A percentile compares a stretch with the other conserved stretches of the same genome.
These are phyloP conservation scores for Catamblyrhynchus diadema DNA, from an alignment of 2,797 vertebrate genomes.

Conservation along the genomic window DNA sequence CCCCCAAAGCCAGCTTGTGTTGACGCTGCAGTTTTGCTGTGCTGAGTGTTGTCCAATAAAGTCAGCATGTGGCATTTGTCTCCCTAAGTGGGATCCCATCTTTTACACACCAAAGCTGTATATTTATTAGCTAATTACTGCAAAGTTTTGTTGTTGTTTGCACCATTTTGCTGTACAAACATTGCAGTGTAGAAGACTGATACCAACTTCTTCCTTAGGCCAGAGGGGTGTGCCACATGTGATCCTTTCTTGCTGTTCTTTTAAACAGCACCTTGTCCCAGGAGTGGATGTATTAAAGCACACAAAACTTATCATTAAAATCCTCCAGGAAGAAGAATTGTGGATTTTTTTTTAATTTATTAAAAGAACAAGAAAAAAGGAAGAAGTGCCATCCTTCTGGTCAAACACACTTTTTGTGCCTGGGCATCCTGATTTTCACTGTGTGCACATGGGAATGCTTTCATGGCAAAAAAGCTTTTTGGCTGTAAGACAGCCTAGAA, in stretches of 20 bases:
- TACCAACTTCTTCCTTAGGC: not conserved
- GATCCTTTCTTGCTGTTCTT: not conserved
- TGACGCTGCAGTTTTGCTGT: fast-evolving
- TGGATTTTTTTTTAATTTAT: not conserved
- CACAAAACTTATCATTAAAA: not conserved
- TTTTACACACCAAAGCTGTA: fast-evolving
- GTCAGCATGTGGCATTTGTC: not conserved
- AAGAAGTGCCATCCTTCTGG: not conserved
- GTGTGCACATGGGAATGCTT: not conserved
- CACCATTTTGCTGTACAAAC: not conserved
- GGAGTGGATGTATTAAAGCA: not conserved
- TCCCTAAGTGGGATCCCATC: not conserved
- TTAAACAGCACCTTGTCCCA: not conserved
- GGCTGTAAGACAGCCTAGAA: not conserved
- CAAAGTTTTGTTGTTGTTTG: not conserved
- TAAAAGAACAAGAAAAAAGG: not conserved
- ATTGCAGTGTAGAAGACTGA: fast-evolving
- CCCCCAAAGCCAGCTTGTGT: not conserved
- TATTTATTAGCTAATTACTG: fast-evolving
- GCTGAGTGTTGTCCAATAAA: not conserved
- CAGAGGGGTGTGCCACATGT: fast-evolving
- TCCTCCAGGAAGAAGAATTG: not conserved
- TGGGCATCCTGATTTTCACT: not conserved
- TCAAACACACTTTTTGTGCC: not conserved
- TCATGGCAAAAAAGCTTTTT: not conserved